Evolutionary conservation across 2,797 vertebrate genomes (phyloP).

Genomic region (Sebastes nivosus): DNA sequence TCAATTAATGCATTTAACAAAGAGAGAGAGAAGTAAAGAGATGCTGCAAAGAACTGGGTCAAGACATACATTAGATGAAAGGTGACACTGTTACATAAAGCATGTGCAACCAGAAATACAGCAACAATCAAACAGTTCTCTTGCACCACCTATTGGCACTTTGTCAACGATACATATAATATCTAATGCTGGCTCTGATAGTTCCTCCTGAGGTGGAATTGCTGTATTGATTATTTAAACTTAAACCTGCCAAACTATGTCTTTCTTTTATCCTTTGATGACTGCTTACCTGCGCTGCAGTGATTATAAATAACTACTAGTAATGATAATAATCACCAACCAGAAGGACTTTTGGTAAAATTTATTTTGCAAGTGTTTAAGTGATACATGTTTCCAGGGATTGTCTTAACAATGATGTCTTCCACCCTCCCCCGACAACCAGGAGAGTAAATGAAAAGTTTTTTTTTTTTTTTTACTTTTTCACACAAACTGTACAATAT

Average conservation of each 20-base stretch:
- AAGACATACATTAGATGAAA: not conserved
- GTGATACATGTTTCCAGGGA: constrained; percentile 67
- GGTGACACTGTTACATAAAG: not conserved
- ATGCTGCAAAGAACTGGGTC: not conserved
- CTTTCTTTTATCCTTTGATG: not conserved
- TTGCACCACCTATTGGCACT: constrained; percentile 59
- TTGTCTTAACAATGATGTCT: constrained; percentile 68
- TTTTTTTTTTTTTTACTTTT: constrained; percentile 8
- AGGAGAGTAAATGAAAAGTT: constrained; percentile 49
- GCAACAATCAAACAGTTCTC: not conserved
- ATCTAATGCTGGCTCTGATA: not conserved
- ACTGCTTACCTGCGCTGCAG: not conserved
- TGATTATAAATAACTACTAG: not conserved
- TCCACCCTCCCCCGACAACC: constrained; percentile 37
- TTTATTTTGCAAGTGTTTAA: constrained; percentile 71
- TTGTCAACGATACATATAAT: not conserved
- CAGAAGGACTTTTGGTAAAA: constrained; percentile 56
- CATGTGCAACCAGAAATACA: not conserved
- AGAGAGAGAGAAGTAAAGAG: not conserved
- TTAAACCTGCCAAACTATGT: not conserved
- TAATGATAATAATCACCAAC: not conserved
- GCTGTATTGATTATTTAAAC: not conserved
- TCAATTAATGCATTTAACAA: not conserved
- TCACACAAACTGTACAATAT: constrained; percentile 75
- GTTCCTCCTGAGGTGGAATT: not conserved